phyloP scores from a whole-genome alignment of 2,797 vertebrate genomes.

The Aplochiton taeniatus region DNA sequence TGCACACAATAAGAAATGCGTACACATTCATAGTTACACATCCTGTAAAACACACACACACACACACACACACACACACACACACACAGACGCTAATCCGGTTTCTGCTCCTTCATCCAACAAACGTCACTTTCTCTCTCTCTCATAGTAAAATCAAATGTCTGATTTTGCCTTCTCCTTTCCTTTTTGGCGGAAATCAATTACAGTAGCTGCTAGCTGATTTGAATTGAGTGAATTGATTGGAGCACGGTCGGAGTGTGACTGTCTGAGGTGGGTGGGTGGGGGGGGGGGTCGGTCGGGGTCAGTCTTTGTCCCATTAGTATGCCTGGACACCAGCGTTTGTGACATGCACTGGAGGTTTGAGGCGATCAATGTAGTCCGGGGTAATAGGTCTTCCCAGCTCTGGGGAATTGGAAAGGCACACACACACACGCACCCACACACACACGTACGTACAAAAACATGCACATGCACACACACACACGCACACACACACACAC shows the following conservation, averaged over 20 bases:
- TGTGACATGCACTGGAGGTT: slow-evolving; percentile 52
- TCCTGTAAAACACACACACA: too few relatives aligned
- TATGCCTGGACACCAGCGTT: slow-evolving; percentile 44
- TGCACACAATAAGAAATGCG: too few relatives aligned
- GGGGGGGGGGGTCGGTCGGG: slow-evolving; percentile 42
- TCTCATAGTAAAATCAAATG: slow-evolving; percentile 56
- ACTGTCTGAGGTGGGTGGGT: slow-evolving; percentile 32
- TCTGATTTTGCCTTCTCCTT: slow-evolving; percentile 14
- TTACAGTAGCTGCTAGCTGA: slow-evolving; percentile 52
- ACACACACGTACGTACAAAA: too few relatives aligned
- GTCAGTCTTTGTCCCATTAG: slow-evolving; percentile 47
- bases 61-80: not conserved
- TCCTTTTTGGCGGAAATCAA: slow-evolving; percentile 13
- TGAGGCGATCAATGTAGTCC: slow-evolving; percentile 50
- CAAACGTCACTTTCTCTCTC: slow-evolving; percentile 12
- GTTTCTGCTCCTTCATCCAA: too few relatives aligned
- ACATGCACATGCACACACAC: too few relatives aligned
- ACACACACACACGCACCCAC: slow-evolving; percentile 41
- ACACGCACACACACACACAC: too few relatives aligned
- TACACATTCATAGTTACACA: too few relatives aligned
- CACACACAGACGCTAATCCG: slow-evolving; percentile 14
- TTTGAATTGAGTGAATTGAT: slow-evolving; percentile 47
- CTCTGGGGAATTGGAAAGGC: slow-evolving; percentile 49
- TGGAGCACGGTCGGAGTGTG: not conserved
- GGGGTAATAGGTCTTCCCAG: slow-evolving; percentile 50